Conservation (phyloP, 2,888 invertebrate genomes). For the Amphipoea oculea region DNA sequence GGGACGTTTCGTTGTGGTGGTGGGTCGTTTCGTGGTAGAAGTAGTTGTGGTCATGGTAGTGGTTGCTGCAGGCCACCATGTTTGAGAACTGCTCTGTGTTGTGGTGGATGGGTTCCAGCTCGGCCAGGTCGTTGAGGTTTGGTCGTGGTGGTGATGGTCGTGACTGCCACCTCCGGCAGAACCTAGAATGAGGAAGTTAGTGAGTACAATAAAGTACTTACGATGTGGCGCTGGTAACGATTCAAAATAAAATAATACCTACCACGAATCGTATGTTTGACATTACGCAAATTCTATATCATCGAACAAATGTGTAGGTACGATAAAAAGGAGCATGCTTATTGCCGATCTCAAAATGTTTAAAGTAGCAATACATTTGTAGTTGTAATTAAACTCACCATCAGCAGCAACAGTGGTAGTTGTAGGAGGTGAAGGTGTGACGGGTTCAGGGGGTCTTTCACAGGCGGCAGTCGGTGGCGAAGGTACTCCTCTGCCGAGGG, state of each 20-base stretch:
- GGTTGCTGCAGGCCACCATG: slow-evolving; percentile 76
- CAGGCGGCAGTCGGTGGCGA: slow-evolving; percentile 91
- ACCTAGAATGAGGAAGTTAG: slow-evolving; percentile 61
- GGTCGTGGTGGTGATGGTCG: slow-evolving; percentile 78
- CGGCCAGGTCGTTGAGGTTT: slow-evolving; percentile 85
- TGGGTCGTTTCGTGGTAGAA: slow-evolving; percentile 70
- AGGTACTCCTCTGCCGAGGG: slow-evolving; percentile 91
- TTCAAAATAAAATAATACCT: not conserved
- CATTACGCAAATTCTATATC: not conserved
- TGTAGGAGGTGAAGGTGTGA: slow-evolving; percentile 94
- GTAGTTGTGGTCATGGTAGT: slow-evolving; percentile 77
- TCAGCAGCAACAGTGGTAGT: slow-evolving; percentile 91
- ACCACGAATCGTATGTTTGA: not conserved
- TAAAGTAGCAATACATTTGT: not conserved
- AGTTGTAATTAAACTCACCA: slow-evolving; percentile 71
- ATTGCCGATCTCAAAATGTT: not conserved
- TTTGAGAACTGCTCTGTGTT: slow-evolving; percentile 56
- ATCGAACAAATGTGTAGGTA: too few species aligned
- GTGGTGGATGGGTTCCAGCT: slow-evolving; percentile 79
- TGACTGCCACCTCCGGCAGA: slow-evolving; percentile 76
- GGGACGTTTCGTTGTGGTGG: slow-evolving; percentile 57
- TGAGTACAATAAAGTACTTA: not conserved
- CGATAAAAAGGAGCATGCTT: not conserved
- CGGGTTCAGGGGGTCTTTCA: slow-evolving; percentile 92
- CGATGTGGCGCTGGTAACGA: not conserved